Evolutionary conservation across 2,797 vertebrate species (phyloP).

Genomic region (Coccyzus lansbergi): DNA sequence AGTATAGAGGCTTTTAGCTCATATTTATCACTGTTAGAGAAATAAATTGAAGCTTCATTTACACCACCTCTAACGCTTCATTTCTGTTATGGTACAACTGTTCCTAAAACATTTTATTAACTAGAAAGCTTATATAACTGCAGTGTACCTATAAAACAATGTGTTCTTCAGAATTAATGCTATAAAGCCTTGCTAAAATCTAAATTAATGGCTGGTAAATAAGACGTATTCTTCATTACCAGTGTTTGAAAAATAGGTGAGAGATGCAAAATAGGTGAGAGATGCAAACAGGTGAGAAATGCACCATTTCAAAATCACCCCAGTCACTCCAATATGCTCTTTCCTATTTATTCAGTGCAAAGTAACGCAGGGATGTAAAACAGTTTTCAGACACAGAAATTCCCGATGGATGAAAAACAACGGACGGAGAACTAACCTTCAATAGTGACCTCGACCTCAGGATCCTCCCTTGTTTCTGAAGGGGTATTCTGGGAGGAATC

Average conservation of each 20-base stretch:
- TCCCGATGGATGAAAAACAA: slow-evolving; percentile 15
- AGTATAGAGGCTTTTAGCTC: not conserved
- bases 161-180: not conserved
- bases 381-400: not conserved
- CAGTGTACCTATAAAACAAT: not conserved
- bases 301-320: not conserved
- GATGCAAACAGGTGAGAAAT: too few species aligned
- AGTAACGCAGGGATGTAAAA: not conserved
- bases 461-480: slow-evolving; percentile 81
- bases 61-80: not conserved
- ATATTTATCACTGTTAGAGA: not conserved
- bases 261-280: not conserved
- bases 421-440: slow-evolving; percentile 73
- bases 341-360: not conserved
- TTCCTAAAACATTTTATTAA: not conserved
- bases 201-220: not conserved
- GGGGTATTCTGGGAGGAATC: slow-evolving; percentile 74
- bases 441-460: slow-evolving; percentile 81
- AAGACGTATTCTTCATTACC: not conserved
- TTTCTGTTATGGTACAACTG: not conserved
- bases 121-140: not conserved
- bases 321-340: not conserved
- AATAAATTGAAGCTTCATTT: not conserved
- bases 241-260: rapidly evolving
- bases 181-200: not conserved